Evolutionary conservation across 2,888 invertebrate genomes (phyloP).

Genomic region (Lithophane semibrunnea): DNA sequence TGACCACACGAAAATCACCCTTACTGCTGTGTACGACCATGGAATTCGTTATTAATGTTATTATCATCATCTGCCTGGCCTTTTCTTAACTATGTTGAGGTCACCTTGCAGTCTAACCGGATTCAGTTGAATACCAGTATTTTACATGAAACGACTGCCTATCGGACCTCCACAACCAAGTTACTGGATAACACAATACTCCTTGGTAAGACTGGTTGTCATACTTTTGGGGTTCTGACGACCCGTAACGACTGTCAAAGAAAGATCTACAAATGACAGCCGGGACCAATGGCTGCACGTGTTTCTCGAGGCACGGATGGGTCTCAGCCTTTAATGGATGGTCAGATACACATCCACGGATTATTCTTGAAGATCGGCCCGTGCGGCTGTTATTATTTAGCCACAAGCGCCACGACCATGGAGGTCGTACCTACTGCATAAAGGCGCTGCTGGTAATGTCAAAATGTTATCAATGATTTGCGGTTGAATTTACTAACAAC

Average conservation of each 20-base stretch:
- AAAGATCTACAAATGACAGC: no score
- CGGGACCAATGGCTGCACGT: no score
- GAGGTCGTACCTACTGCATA: no score
- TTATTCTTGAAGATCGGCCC: no score
- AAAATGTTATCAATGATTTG: neutral
- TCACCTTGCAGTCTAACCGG: neutral
- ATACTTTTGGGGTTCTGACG: no score
- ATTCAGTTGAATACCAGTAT: neutral
- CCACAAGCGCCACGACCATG: no score
- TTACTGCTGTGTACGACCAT: neutral
- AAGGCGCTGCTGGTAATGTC: neutral
- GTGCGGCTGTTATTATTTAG: no score
- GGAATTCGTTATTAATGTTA: neutral
- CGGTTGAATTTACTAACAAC: neutral
- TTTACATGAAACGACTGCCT: neutral
- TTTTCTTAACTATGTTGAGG: neutral
- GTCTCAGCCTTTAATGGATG: no score
- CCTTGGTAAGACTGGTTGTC: neutral
- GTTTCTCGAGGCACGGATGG: no score
- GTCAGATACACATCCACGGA: no score
- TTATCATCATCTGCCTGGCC: neutral
- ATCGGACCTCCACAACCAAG: neutral
- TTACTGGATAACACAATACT: neutral
- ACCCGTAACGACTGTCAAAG: no score
- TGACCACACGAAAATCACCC: neutral